Evolutionary conservation across 2,888 invertebrate genomes (phyloP).

Genomic region (Rutpela maculata): DNA sequence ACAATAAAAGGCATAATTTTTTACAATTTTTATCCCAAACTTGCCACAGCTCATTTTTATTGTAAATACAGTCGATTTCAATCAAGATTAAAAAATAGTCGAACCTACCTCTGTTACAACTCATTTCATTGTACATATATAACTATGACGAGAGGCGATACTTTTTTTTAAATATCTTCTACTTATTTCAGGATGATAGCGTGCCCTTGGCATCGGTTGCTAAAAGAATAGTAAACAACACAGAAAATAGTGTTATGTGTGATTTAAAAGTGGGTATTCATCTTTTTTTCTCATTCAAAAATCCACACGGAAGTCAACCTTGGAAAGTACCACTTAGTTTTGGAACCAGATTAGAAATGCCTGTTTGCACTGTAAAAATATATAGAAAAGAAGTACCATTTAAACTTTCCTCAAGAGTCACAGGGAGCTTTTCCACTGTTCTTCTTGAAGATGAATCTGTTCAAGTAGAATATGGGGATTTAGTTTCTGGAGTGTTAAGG

Average conservation of each 20-base stretch:
- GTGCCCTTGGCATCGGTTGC: conserved; percentile 44
- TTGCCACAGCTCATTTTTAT: too few species aligned
- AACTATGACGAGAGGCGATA: too few species aligned
- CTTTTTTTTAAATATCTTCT: too few species aligned
- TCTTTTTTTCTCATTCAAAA: conserved; percentile 51
- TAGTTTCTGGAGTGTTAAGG: conserved; percentile 50
- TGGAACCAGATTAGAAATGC: conserved; percentile 47
- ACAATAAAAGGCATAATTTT: too few species aligned
- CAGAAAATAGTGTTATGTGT: conserved; percentile 52
- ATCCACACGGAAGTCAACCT: conserved; percentile 51
- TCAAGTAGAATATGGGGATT: conserved; percentile 43
- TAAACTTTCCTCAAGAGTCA: conserved; percentile 31
- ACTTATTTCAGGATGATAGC: conserved; percentile 42
- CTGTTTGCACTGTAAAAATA: conserved; percentile 49
- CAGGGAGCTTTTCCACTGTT: conserved; percentile 36
- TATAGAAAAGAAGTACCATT: conserved; percentile 49
- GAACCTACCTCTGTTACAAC: too few species aligned
- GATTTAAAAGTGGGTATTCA: conserved; percentile 52
- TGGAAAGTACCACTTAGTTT: conserved; percentile 57
- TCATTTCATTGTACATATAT: too few species aligned
- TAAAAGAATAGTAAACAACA: conserved; percentile 48
- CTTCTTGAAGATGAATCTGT: conserved; percentile 52
- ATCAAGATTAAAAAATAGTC: too few species aligned
- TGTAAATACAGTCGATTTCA: too few species aligned
- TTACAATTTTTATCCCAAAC: too few species aligned